Evolutionary conservation across 2,888 invertebrate species (phyloP).

Genomic region (Acleris emargana): DNA sequence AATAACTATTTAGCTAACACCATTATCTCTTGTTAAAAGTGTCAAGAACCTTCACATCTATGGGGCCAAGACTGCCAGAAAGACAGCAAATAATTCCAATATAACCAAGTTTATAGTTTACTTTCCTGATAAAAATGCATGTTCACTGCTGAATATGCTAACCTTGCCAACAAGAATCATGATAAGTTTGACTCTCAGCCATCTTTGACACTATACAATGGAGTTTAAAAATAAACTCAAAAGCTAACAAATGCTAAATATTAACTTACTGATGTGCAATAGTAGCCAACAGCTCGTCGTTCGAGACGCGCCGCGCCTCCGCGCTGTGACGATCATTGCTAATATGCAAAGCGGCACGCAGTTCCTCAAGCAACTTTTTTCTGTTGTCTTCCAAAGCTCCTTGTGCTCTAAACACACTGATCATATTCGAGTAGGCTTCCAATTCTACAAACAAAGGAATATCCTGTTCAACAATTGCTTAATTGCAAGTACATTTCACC

Average conservation of each 20-base stretch:
- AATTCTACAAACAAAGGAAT: conserved; percentile 87
- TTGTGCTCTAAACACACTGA: conserved; percentile 96
- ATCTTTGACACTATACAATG: conserved; percentile 69
- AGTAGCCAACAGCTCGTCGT: conserved; percentile 94
- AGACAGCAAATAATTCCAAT: conserved; percentile 28
- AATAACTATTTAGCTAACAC: conserved; percentile 8
- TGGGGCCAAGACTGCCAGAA: conserved; percentile 47
- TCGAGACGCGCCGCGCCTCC: conserved; percentile 95
- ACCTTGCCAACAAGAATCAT: conserved; percentile 41
- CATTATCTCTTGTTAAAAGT: conserved; percentile 33
- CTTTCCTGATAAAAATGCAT: conserved; percentile 26
- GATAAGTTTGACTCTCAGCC: conserved; percentile 62
- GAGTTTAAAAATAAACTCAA: conserved; percentile 73
- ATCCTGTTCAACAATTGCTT: conserved; percentile 43
- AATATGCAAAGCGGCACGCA: conserved; percentile 92
- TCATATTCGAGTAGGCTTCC: conserved; percentile 95
- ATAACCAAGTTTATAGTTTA: conserved; percentile 14
- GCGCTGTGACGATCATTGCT: conserved; percentile 95
- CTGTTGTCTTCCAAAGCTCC: conserved; percentile 93
- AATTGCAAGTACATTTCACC: conserved; percentile 43
- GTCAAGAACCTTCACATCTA: conserved; percentile 48
- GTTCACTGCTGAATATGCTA: conserved; percentile 37
- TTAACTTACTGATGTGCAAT: conserved; percentile 93
- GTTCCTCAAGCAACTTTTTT: conserved; percentile 91
- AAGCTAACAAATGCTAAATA: conserved; percentile 51